These are phyloP conservation scores for Formica exsecta DNA, from an alignment of 1,140 invertebrate species.

Conservation along the genomic window DNA sequence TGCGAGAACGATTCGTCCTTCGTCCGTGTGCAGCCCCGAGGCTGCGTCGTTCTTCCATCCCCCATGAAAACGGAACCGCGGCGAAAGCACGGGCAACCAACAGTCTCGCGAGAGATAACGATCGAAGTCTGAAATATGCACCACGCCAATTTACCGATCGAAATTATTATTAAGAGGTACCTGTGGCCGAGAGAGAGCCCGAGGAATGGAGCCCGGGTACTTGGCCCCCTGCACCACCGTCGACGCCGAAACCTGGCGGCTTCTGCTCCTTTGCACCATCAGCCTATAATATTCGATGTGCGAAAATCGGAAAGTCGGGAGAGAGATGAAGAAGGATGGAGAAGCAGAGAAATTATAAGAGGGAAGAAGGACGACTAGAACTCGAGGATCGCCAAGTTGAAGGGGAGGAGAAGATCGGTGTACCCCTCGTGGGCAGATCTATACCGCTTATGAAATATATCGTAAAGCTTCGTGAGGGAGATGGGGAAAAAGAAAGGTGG, in stretches of 20 bases:
- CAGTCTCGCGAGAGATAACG: conserved; percentile 85
- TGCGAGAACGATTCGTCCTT: conserved; percentile 58
- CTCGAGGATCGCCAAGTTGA: conserved; percentile 22
- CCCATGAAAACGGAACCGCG: conserved; percentile 66
- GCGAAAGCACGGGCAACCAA: conserved; percentile 74
- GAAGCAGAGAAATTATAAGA: conserved; percentile 44
- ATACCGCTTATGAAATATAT: conserved; percentile 73
- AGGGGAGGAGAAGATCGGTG: neutral
- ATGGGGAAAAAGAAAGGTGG: conserved; percentile 25
- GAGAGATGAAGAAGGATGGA: conserved; percentile 30
- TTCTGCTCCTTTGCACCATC: conserved; percentile 71
- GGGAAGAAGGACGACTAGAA: conserved; percentile 41
- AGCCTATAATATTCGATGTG: conserved; percentile 77
- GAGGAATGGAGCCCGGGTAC: conserved; percentile 37
- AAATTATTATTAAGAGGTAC: conserved; percentile 86
- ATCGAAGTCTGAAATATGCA: conserved; percentile 85
- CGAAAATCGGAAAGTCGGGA: conserved; percentile 77
- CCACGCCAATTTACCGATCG: conserved; percentile 85
- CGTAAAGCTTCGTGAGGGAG: conserved; percentile 63
- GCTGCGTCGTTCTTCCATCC: conserved; percentile 47
- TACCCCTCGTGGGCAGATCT: conserved; percentile 58
- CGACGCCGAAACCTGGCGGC: conserved; percentile 64
- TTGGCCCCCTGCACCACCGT: conserved; percentile 52
- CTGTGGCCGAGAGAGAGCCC: conserved; percentile 69
- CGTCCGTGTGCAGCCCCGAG: conserved; percentile 58